These are phyloP conservation scores for Pseudomugil gertrudae DNA, from an alignment of 2,797 vertebrate genomes.

Conservation along the genomic window DNA sequence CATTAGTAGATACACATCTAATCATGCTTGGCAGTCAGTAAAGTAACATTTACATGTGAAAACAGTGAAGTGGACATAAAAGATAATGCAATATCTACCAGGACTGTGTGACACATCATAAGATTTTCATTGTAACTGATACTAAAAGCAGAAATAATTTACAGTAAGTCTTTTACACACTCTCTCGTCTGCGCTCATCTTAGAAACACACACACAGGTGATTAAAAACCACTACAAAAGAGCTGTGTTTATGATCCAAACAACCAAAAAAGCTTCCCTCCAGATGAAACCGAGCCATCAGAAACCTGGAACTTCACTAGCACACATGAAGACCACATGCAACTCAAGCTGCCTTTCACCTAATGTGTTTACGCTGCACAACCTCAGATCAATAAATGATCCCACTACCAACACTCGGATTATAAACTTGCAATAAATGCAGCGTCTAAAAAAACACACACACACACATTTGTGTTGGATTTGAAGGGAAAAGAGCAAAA, in stretches of 20 bases:
- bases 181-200: neutral
- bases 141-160: neutral
- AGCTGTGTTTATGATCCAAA: neutral
- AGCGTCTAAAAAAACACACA: neutral
- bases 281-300: slow-evolving; percentile 6
- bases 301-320: neutral
- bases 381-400: no score
- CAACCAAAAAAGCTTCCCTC: neutral
- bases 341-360: slow-evolving; percentile 18
- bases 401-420: neutral
- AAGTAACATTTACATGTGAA: neutral
- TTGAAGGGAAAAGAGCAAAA: neutral
- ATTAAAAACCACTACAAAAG: neutral
- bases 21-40: slow-evolving; percentile 9
- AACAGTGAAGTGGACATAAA: neutral
- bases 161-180: neutral
- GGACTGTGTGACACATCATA: neutral
- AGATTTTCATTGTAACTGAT: no score
- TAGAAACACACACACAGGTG: neutral
- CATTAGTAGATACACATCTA: neutral
- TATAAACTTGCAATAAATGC: neutral
- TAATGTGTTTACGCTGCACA: slow-evolving; percentile 9
- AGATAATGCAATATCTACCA: neutral
- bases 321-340: slow-evolving; percentile 1
- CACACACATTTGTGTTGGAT: no score